Evolutionary conservation across 1,140 invertebrate species (phyloP).

Genomic region (Lasaia peninsularis): DNA sequence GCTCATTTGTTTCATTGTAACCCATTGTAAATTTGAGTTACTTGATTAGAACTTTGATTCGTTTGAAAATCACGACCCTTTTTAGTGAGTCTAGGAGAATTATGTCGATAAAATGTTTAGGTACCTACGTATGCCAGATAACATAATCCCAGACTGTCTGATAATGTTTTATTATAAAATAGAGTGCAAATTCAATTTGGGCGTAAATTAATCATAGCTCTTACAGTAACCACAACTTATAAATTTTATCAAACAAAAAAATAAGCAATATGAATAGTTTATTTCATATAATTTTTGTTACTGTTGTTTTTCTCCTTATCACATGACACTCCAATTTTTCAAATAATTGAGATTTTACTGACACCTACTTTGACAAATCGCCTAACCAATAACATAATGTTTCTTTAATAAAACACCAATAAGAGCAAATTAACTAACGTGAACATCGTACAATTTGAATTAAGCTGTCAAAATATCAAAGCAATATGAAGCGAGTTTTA

Average conservation of each 20-base stretch:
- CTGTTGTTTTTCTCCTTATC: constrained; percentile 40
- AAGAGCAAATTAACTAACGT: constrained; percentile 30
- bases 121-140: neutral
- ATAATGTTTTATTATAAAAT: no score
- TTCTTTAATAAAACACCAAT: constrained; percentile 27
- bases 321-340: constrained; percentile 33
- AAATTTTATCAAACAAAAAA: constrained; percentile 21
- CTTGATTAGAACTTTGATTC: no score
- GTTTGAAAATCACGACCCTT: neutral
- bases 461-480: constrained; percentile 38
- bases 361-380: neutral
- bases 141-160: no score
- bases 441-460: constrained; percentile 46
- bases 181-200: no score
- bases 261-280: constrained; percentile 23
- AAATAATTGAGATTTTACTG: constrained; percentile 15
- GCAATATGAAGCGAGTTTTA: constrained; percentile 60
- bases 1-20: no score
- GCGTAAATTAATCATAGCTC: neutral
- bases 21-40: no score
- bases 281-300: constrained; percentile 34
- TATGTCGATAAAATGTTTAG: no score
- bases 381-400: neutral
- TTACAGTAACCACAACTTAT: constrained; percentile 31
- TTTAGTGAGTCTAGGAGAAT: neutral